These are phyloP conservation scores for Lasioglossum baleicum DNA, from an alignment of 1,140 invertebrate species.

Conservation along the genomic window DNA sequence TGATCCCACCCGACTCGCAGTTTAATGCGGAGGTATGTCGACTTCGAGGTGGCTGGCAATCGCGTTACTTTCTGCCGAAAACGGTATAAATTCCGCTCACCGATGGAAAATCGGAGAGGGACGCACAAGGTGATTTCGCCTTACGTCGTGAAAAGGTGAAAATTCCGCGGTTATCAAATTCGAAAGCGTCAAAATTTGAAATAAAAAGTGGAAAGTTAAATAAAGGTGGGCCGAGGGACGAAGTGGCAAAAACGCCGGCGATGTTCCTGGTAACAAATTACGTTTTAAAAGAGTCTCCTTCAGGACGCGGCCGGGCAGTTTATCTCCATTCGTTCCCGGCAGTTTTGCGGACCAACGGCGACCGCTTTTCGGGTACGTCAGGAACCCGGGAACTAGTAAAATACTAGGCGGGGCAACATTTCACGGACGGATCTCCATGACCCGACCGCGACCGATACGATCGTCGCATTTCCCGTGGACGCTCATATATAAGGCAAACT, in stretches of 20 bases:
- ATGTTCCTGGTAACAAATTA: slow-evolving; percentile 10
- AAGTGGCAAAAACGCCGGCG: not conserved
- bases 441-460: slow-evolving; percentile 71
- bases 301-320: slow-evolving; percentile 5
- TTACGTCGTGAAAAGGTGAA: too few species aligned
- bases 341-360: not conserved
- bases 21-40: slow-evolving; percentile 27
- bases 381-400: slow-evolving; percentile 49
- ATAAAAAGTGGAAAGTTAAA: not conserved
- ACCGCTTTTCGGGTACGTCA: slow-evolving; percentile 19
- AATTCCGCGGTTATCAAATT: too few species aligned
- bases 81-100: not conserved
- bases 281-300: slow-evolving; percentile 5
- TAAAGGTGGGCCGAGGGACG: not conserved
- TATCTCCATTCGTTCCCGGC: slow-evolving; percentile 30
- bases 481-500: slow-evolving; percentile 78
- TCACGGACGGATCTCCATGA: slow-evolving; percentile 61
- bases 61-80: slow-evolving; percentile 2
- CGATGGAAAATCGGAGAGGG: too few species aligned
- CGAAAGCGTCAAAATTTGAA: too few species aligned
- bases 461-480: slow-evolving; percentile 80
- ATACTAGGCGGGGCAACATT: slow-evolving; percentile 66
- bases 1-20: slow-evolving; percentile 37
- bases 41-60: not conserved
- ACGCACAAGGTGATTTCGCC: too few species aligned